Evolutionary conservation across 2,113 vertebrate species (phyloP).

Genomic region (Phainopepla nitens): DNA sequence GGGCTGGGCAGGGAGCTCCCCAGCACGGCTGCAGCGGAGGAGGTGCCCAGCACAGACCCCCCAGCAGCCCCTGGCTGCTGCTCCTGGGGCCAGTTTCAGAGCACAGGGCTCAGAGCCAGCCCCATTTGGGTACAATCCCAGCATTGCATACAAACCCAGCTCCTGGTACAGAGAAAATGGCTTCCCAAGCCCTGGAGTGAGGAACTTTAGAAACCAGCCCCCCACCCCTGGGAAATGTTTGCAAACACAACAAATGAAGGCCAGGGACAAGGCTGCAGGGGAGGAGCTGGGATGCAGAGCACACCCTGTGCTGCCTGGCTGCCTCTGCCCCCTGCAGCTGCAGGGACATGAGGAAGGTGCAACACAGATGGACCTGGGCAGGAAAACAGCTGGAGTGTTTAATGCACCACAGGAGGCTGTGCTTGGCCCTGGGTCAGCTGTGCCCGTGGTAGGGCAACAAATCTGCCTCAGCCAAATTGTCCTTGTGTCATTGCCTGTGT

Average conservation of each 20-base stretch:
- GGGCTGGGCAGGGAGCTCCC: background rate
- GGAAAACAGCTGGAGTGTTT: too few species aligned
- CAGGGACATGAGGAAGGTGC: accelerated
- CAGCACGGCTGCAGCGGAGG: background rate
- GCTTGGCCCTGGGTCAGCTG: accelerated
- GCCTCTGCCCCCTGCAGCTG: background rate
- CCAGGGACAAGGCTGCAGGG: accelerated
- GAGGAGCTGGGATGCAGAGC: background rate
- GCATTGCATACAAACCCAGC: background rate
- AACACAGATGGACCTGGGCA: background rate
- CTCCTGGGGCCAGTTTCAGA: accelerated
- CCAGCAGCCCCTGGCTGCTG: background rate
- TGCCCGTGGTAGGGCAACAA: background rate
- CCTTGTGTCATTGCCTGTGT: background rate
- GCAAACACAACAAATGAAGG: background rate
- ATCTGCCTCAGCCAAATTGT: background rate
- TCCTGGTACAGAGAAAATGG: background rate
- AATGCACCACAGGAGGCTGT: background rate
- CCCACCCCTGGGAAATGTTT: background rate
- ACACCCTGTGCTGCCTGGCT: background rate
- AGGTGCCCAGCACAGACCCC: accelerated
- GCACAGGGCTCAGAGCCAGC: background rate
- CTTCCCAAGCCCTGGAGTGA: background rate
- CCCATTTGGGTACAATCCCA: background rate
- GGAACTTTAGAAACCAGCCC: background rate